Evolutionary conservation across 2,797 vertebrate genomes (phyloP), one percentile per base, ranked within the genome.

Genomic region (Odontamblyopus lacepedii): DNA sequence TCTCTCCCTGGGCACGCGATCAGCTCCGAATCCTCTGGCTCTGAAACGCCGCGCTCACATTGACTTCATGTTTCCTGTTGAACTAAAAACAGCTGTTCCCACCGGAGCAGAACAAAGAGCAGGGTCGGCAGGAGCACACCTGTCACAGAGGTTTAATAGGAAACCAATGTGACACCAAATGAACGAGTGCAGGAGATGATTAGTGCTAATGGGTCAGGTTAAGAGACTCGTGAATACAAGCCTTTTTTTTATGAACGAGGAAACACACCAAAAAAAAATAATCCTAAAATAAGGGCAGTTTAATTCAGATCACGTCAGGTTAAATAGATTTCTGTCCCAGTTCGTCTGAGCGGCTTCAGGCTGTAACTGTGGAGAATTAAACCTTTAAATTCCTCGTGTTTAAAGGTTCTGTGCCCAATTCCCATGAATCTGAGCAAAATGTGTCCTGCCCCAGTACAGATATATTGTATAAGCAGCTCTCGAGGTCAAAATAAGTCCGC

Each of bases 41-140:
- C 55, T 51, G 63, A 51, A 70, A 75, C 63, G 69, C 9, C 41
- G 29, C 1, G 19, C 59, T 72, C 7, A 0, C n/a, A 69, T 69
- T 53, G 70, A 68, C 77, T 76, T 51, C 75, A 57, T 65, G 66
- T 81, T 71, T 71, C 67, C 53, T 70, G 23, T 19, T 19, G 30
- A 30, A 35, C 29, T 56, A 38, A 67, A 30, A 79, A 79, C 71
- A 41, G 56, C 32, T 71, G 79, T 79, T 82, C 79, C 50, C 80
- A 0, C 35, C 6, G 66, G 78, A 77, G 51, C 26, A n/a, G 57
- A 5, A 44, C 5, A 1, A 53, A 19, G n/a, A 72, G 74, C 48
- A 6, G 2, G 41, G 70, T 44, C 74, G 69, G 78, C 6, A 13
- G 51, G 66, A 41, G 63, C 12, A 67, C 55, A 51, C 27, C 50